Evolutionary conservation across 2,797 vertebrate genomes (phyloP).

Genomic region (Simalia tracyae): DNA sequence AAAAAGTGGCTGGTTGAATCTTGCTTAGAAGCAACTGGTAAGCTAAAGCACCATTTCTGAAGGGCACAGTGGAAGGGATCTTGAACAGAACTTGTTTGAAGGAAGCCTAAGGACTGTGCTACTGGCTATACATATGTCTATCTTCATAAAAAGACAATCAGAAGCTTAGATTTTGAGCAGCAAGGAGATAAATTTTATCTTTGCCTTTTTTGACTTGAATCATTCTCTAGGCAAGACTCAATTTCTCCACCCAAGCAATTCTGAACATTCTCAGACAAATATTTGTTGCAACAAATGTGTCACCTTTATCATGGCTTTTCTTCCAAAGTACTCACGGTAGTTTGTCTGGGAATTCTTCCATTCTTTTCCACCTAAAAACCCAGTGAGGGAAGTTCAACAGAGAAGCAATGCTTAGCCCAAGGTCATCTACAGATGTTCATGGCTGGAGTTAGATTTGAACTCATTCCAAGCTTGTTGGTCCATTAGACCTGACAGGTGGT

Average conservation of each 20-base stretch:
- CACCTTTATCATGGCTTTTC: background rate
- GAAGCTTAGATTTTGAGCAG: background rate
- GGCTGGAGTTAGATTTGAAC: background rate
- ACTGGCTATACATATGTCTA: background rate
- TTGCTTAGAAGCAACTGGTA: background rate
- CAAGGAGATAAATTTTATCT: no score
- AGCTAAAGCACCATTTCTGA: background rate
- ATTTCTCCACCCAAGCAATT: background rate
- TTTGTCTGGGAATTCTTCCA: background rate
- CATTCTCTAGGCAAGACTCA: background rate
- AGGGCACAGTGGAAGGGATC: background rate
- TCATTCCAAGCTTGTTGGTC: background rate
- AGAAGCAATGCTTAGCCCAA: background rate
- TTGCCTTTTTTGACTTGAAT: background rate
- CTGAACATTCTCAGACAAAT: background rate
- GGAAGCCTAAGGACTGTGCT: background rate
- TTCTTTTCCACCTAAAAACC: background rate
- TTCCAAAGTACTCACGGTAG: background rate
- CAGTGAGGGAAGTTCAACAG: no score
- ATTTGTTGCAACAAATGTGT: background rate
- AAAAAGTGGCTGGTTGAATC: background rate
- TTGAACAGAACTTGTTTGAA: background rate
- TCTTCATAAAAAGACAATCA: background rate
- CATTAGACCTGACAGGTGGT: background rate
- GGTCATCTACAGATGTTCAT: background rate